Conservation (phyloP, 2,888 invertebrate species). For the Drosophila nr. perissopoda region DNA sequence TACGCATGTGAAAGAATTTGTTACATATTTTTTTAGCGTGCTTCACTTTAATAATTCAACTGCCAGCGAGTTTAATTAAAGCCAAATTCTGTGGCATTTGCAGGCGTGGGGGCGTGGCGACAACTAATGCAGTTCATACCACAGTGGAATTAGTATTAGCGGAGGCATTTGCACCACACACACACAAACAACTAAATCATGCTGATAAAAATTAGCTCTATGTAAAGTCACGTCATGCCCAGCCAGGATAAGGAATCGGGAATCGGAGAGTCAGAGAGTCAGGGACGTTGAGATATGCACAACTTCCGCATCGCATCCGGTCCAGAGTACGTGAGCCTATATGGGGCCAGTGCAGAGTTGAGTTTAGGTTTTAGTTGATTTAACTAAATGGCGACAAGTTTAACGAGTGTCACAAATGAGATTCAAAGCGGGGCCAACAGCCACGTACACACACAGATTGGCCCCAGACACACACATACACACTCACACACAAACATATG, state of each 20-base stretch:
- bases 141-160: constrained; percentile 42
- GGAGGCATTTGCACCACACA: constrained; percentile 31
- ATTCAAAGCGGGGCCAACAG: constrained; percentile 68
- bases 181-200: constrained; percentile 65
- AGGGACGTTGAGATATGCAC: constrained; percentile 63
- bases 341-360: constrained; percentile 31
- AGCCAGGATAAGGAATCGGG: not conserved
- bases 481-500: constrained; percentile 17
- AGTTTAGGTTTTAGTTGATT: constrained; percentile 74
- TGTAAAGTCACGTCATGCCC: constrained; percentile 71
- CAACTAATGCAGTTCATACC: constrained; percentile 65
- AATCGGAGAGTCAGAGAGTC: not conserved
- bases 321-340: constrained; percentile 59
- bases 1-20: constrained; percentile 59
- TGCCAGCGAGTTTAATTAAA: constrained; percentile 65
- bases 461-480: constrained; percentile 16
- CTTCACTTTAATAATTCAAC: constrained; percentile 67
- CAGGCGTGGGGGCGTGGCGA: constrained; percentile 14
- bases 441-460: constrained; percentile 58
- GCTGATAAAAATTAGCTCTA: constrained; percentile 71
- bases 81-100: constrained; percentile 28
- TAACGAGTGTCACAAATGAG: constrained; percentile 79
- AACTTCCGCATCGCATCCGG: constrained; percentile 68
- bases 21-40: constrained; percentile 66
- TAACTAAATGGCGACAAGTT: constrained; percentile 81